phyloP scores from a whole-genome alignment of 2,888 invertebrate species.

The Apodemia mormo region DNA sequence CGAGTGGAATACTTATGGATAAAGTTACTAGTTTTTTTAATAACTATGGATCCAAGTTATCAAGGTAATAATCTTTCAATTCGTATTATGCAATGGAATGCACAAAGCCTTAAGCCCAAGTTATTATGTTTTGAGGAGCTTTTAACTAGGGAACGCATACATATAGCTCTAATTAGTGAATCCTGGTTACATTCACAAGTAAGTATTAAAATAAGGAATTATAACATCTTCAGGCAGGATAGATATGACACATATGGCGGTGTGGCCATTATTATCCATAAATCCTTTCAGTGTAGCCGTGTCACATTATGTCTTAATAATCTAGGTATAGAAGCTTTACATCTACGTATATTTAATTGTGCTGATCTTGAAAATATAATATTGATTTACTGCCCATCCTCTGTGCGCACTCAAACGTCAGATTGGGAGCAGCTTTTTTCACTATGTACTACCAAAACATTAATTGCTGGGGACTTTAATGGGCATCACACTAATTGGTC shows the following conservation, averaged over 20 bases:
- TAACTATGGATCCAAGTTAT: constrained; percentile 1
- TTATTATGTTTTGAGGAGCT: no score
- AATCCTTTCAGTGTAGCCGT: no score
- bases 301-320: no score
- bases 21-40: not conserved
- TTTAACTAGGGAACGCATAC: no score
- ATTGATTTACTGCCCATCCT: constrained; percentile 26
- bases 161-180: no score
- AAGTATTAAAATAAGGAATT: no score
- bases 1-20: constrained; percentile 8
- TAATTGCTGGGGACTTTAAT: constrained; percentile 25
- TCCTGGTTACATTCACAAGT: no score
- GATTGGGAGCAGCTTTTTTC: constrained; percentile 26
- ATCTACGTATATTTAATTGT: constrained; percentile 12
- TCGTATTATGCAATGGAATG: no score
- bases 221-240: no score
- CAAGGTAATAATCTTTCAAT: not conserved
- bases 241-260: no score
- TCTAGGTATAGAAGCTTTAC: constrained; percentile 14
- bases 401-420: not conserved
- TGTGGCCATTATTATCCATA: no score
- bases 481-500: constrained; percentile 24
- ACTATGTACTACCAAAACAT: not conserved
- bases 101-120: no score
- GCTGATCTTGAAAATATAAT: constrained; percentile 19